Evolutionary conservation across 2,888 invertebrate genomes (phyloP), one percentile per base, ranked within the genome.

Genomic region (Strigamia transsilvanica): DNA sequence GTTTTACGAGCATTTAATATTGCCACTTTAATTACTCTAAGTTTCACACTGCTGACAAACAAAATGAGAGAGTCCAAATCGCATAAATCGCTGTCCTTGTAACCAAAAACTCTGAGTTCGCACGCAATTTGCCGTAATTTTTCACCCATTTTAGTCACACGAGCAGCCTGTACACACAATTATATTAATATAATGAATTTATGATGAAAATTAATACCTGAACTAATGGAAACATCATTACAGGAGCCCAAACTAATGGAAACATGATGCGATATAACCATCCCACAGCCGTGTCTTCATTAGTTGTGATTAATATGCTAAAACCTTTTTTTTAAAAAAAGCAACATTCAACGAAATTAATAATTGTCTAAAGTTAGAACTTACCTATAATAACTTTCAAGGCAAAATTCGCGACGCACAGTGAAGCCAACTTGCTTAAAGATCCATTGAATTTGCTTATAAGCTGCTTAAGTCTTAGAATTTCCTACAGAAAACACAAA

Each of bases 1-100:
- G 2, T 61, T 21, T 61, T 21, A 15, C 61, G 12, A 42, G 7
- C 34, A 34, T 34, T 27, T 23, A 82, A 82, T 21, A 10, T 32
- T 82, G 4, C 5, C 13, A n/a, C 13, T 15, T 32, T 15, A 83
- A 85, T 85, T 85, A 87, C 88, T 84, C 86, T 85, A 32, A 88
- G 83, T 77, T 84, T 85, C n/a, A 87, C 86, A 81, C 86, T 85
- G 23, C 85, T 83, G 13, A 87, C 86, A 85, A 87, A 88, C 41
- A 87, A 84, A 4, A 88, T 85, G 83, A 88, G 88, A 1, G 88
- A 88, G 83, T 88, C 88, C 5, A 88, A 85, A 61, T 88, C 88
- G 51, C 86, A 81, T 66, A 86, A 85, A 15, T 87, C 86, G 51
- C 85, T 85, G 42, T 86, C 85, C 82, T 87, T 87, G 84, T 88